Base-by-base conservation (phyloP, 2,113 vertebrate genomes). In the Otolemur garnettii region DNA sequence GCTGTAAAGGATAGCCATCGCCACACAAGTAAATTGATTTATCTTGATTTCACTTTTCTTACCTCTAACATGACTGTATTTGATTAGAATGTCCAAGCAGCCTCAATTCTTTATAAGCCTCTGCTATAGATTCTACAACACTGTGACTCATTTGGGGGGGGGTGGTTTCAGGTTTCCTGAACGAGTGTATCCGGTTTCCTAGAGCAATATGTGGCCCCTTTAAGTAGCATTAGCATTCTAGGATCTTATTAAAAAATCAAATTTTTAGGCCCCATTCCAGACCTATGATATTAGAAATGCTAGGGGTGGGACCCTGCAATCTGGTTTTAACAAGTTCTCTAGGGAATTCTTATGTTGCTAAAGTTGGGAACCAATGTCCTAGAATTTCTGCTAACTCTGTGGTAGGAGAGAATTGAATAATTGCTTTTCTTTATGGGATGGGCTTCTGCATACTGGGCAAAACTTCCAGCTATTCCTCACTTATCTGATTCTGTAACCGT, bases 301-400 rank as follows among this genome's bases (percentile, higher is more conserved):
- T 71, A 33, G 5, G 17, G 11, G 2, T 38, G n/a, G 6, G 15
- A 30, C 38, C 10, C 13, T 74, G 8, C 1, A 79, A 87, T 75
- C 53, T 95, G 33, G 35, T 57, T 92, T 91, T 85, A 81, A 86
- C 19, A 80, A 79, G 22, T 5, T 14, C 35, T 59, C 33, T 64
- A 24, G 57, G 9, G 22, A 7, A 79, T 18, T 86, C 35, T 53
- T 57, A 19, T 35, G 17, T 50, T 81, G 13, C 17, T 75, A n/a
- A 85, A 81, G 18, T 45, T 80, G 75, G 79, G 55, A 90, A 83
- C 10, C 1, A 78, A 1, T 72, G 53, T 26, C 12, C 60, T 22
- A 66, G 60, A 96, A 92, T 82, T 89, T 72, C 4, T 38, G 10
- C 93, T 75, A n/a, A 90, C 13, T 33, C 9, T 80, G 17, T 83